These are phyloP conservation scores for Pseudopleuronectes americanus DNA, from an alignment of 2,797 vertebrate species.

Conservation along the genomic window DNA sequence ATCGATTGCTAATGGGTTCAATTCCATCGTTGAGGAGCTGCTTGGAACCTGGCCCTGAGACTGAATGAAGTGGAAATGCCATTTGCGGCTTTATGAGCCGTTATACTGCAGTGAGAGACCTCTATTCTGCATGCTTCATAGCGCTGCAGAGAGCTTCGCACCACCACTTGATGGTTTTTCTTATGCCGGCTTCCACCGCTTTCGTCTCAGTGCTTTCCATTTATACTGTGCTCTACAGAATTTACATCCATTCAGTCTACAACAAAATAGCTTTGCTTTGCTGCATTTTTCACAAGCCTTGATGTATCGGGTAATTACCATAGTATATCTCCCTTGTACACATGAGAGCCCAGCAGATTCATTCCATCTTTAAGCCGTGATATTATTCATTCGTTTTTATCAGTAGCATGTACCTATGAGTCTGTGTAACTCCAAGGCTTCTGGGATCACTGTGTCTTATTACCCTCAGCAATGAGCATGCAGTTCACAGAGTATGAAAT, in stretches of 20 bases:
- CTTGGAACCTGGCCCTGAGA: conserved; percentile 85
- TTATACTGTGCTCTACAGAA: conserved; percentile 77
- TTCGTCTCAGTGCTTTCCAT: conserved; percentile 81
- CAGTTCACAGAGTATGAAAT: conserved; percentile 35
- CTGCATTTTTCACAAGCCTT: conserved; percentile 67
- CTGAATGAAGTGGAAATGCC: conserved; percentile 87
- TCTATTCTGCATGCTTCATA: conserved; percentile 84
- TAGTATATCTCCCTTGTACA: conserved; percentile 67
- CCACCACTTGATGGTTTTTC: conserved; percentile 83
- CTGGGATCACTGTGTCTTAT: conserved; percentile 54
- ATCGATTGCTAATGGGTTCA: conserved; percentile 89
- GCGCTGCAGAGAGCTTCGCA: conserved; percentile 80
- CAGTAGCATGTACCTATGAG: conserved; percentile 35
- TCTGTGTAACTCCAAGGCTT: conserved; percentile 30
- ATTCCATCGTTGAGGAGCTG: conserved; percentile 83
- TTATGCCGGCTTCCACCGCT: conserved; percentile 71
- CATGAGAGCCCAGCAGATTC: conserved; percentile 53
- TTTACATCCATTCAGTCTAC: conserved; percentile 76
- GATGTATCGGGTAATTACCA: conserved; percentile 69
- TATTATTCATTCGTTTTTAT: conserved; percentile 65
- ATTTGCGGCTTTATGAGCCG: conserved; percentile 87
- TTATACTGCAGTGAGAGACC: conserved; percentile 85
- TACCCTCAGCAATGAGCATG: conserved; percentile 32
- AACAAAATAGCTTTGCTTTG: conserved; percentile 75
- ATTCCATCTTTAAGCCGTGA: conserved; percentile 47